Evolutionary conservation across 1,140 invertebrate species (phyloP), one percentile per base, ranked within the genome.

Genomic region (Drosophila lacteicornis): DNA sequence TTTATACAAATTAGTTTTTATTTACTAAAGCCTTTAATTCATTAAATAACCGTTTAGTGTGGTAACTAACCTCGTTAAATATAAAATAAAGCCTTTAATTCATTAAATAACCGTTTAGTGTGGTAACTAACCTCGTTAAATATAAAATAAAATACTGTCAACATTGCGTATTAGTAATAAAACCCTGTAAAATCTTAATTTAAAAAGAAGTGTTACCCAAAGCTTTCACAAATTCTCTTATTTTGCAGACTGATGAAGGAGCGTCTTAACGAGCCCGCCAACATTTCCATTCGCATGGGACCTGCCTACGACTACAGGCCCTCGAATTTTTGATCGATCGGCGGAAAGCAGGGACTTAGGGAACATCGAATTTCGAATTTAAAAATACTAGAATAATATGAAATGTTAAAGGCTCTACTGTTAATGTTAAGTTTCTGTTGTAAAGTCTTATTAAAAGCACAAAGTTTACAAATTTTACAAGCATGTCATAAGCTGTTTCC

Each of bases 271-370:
- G 65, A 80, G 36, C 84, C 84, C 9, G 47, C 65, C 8, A 88
- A 88, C 77, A 70, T 87, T 38, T 73, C 80, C 6, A 68, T 87
- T 59, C 84, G 84, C 13, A 51, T 87, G n/a, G 84, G 84, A 51
- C 84, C 84, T 15, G 84, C 84, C 47, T 87, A 25, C 25, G 84
- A 87, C 6, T 87, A 68, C 19, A 78, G 66, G n/a, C 68, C 77
- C 11, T 78, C 77, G 12, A 84, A 78, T 42, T 75, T 8, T 19
- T 88, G 43, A 71, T 0, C 11, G 4, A 49, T 40, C 13, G 7
- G 43, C 3, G 45, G 36, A 12, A 38, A 13, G 36, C 36, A 38
- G n/a, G 2, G 9, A 13, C 27, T 36, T 19, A 40, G 12, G 40
- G 13, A 11, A 56, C 9, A 19, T 42, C 1, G 17, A 19, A 30